Evolutionary conservation across 2,797 vertebrate genomes (phyloP).

Genomic region (Cuculus canorus): DNA sequence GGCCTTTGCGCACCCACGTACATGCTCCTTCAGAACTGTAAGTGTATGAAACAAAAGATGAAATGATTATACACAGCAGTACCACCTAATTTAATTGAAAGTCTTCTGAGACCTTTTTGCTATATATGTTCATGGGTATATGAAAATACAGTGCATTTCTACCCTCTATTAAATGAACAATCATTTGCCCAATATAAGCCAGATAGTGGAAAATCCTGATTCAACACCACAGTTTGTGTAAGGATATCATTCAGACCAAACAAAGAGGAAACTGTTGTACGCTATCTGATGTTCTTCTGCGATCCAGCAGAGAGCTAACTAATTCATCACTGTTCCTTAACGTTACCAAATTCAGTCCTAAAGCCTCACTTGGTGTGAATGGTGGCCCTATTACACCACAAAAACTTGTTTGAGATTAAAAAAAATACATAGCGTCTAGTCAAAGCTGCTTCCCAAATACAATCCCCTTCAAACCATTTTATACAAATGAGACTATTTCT

Average conservation of each 20-base stretch:
- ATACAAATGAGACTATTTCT: background rate
- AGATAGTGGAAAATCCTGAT: background rate
- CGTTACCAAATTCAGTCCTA: background rate
- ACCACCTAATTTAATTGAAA: background rate
- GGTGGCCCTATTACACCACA: background rate
- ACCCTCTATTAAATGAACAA: background rate
- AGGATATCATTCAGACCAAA: background rate
- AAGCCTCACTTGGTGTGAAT: background rate
- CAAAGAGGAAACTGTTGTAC: background rate
- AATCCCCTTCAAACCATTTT: background rate
- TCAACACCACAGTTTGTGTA: background rate
- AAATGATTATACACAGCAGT: background rate
- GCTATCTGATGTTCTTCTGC: background rate
- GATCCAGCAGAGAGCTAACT: background rate
- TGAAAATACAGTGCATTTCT: background rate
- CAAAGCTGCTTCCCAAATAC: background rate
- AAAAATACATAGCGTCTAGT: background rate
- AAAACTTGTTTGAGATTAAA: background rate
- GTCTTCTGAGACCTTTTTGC: background rate
- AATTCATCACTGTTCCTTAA: background rate
- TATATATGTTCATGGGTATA: background rate
- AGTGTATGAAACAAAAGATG: background rate
- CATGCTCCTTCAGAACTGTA: background rate
- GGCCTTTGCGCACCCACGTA: rapidly evolving
- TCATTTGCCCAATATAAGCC: background rate